Conservation (phyloP, 2,888 invertebrate genomes). For the Lasioglossum malachurum region DNA sequence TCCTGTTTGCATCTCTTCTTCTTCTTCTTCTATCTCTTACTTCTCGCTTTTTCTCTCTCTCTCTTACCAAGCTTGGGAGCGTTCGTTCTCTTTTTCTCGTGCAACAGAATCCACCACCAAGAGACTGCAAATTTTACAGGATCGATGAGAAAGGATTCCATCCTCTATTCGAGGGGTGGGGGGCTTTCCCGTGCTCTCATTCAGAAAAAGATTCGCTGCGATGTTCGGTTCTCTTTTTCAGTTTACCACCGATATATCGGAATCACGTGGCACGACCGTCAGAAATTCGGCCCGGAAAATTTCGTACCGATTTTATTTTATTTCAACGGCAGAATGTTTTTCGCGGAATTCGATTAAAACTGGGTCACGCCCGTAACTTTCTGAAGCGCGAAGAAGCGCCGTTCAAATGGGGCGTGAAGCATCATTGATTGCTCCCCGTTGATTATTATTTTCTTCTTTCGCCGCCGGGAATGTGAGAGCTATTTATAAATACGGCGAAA, state of each 20-base stretch:
- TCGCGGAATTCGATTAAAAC: constrained; percentile 41
- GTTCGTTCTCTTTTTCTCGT: constrained; percentile 35
- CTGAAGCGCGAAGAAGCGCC: constrained; percentile 34
- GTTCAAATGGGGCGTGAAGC: constrained; percentile 29
- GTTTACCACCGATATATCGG: constrained; percentile 21
- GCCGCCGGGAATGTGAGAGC: constrained; percentile 3
- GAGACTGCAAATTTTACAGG: constrained; percentile 53
- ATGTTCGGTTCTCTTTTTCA: background rate
- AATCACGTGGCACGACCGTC: constrained; percentile 32
- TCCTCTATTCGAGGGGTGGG: background rate
- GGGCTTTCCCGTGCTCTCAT: no score
- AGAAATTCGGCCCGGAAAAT: constrained; percentile 42
- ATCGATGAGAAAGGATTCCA: constrained; percentile 52
- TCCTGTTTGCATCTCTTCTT: constrained; percentile 47
- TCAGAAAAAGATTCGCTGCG: background rate
- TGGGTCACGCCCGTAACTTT: constrained; percentile 51
- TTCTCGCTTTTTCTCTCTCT: background rate
- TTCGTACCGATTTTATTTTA: constrained; percentile 44
- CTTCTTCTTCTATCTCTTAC: background rate
- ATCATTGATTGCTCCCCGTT: constrained; percentile 49
- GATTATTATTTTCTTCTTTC: constrained; percentile 43
- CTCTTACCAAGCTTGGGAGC: background rate
- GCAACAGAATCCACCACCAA: constrained; percentile 35
- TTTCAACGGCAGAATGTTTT: constrained; percentile 49
- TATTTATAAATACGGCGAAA: constrained; percentile 32